A percentile compares a stretch with the other conserved stretches of the same genome.
Conservation (phyloP, 1,140 invertebrate species). For the Bilobella aurantiaca region DNA sequence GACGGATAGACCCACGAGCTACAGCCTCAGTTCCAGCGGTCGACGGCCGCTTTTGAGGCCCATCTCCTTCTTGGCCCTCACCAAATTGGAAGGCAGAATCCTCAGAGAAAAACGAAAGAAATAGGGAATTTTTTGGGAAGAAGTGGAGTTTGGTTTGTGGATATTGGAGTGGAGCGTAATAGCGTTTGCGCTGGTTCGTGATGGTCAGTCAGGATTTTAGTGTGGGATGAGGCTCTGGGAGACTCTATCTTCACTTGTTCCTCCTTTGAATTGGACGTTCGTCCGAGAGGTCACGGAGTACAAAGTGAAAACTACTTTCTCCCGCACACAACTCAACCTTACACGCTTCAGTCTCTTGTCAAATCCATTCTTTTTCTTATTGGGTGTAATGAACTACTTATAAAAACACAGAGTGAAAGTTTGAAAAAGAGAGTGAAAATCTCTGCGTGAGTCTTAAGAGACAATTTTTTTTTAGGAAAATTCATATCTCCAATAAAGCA, state of each 20-base stretch:
- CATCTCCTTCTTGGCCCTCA: too few species aligned
- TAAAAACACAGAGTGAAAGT: too few species aligned
- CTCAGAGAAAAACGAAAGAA: neutral
- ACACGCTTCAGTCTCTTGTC: too few species aligned
- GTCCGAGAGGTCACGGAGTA: neutral
- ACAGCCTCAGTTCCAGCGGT: neutral
- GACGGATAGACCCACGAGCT: constrained; percentile 1
- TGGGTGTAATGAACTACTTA: too few species aligned
- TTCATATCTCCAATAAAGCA: too few species aligned
- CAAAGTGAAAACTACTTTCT: neutral
- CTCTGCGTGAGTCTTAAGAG: too few species aligned
- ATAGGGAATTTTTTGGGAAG: neutral
- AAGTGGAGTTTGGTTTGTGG: neutral
- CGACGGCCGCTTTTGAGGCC: too few species aligned
- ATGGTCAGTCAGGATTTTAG: constrained; percentile 33
- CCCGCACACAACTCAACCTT: neutral
- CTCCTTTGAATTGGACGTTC: neutral
- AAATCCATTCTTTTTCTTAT: too few species aligned
- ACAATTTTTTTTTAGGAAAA: too few species aligned
- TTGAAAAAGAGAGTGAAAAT: neutral
- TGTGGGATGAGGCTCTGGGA: constrained; percentile 12
- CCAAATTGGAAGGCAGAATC: neutral
- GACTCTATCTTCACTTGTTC: neutral
- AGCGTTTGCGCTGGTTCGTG: constrained; percentile 27
- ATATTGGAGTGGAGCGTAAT: neutral